A percentile compares a stretch with the other conserved stretches of the same genome.
Evolutionary conservation across 2,888 invertebrate genomes (phyloP).

Genomic region (Philopedon plagiatum): DNA sequence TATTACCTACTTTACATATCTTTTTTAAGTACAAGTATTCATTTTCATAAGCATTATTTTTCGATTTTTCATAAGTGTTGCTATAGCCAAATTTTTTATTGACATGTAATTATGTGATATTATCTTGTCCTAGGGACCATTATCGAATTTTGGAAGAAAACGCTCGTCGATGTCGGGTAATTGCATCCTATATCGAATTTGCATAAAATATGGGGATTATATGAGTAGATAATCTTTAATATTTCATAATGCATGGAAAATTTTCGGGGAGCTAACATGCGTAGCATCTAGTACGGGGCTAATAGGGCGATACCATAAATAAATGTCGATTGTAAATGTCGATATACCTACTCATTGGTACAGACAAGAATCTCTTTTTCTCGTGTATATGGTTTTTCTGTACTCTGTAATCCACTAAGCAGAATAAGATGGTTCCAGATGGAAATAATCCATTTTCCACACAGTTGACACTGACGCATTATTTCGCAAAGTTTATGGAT

Average conservation of each 20-base stretch:
- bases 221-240: slow-evolving; percentile 22
- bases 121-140: slow-evolving; percentile 35
- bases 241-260: neutral
- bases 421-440: too few species aligned
- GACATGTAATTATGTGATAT: slow-evolving; percentile 40
- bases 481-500: too few species aligned
- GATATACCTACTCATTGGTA: too few species aligned
- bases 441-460: too few species aligned
- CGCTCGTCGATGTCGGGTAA: slow-evolving; percentile 3
- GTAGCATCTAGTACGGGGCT: too few species aligned
- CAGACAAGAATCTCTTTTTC: too few species aligned
- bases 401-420: too few species aligned
- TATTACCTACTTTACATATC: neutral
- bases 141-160: slow-evolving; percentile 37
- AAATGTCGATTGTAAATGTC: too few species aligned
- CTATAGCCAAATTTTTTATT: slow-evolving; percentile 26
- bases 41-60: neutral
- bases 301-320: too few species aligned
- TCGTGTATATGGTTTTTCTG: too few species aligned
- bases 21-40: neutral
- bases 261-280: neutral
- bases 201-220: slow-evolving; percentile 35
- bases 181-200: slow-evolving; percentile 5
- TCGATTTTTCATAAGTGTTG: slow-evolving; percentile 14
- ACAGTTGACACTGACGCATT: too few species aligned